phyloP scores from a whole-genome alignment of 2,113 vertebrate genomes.

The Panurus biarmicus region DNA sequence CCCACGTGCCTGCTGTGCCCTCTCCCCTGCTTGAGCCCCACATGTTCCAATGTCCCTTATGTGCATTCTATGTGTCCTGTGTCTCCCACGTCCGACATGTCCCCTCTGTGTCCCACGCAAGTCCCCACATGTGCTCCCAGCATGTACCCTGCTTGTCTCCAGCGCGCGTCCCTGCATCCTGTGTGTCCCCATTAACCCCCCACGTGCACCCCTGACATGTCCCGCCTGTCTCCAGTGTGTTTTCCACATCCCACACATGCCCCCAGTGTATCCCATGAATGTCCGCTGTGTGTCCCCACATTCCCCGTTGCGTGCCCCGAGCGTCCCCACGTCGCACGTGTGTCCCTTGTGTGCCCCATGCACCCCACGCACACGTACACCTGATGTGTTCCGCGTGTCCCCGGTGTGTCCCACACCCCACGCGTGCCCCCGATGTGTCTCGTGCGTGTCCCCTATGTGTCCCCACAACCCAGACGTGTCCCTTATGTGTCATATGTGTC shows the following conservation, averaged over 20 bases:
- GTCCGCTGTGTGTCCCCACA: not conserved
- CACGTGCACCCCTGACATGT: no score
- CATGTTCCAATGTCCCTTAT: rapidly evolving
- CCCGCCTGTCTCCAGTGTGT: no score
- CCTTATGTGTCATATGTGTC: not conserved
- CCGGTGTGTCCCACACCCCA: not conserved
- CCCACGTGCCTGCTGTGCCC: not conserved
- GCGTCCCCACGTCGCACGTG: not conserved
- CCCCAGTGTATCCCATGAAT: not conserved
- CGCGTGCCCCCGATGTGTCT: not conserved
- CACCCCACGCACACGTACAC: not conserved
- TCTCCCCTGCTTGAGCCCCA: not conserved
- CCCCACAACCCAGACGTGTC: not conserved
- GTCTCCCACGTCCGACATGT: not conserved
- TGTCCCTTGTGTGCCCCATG: not conserved
- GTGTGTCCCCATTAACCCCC: not conserved
- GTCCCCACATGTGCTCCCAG: not conserved
- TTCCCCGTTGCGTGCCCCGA: not conserved
- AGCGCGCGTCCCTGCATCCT: not conserved
- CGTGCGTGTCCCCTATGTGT: not conserved
- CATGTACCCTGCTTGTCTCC: not conserved
- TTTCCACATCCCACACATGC: not conserved
- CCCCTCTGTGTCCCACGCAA: not conserved
- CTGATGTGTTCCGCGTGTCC: not conserved
- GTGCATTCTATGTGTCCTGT: not conserved